Evolutionary conservation across 2,797 vertebrate genomes (phyloP).

Genomic region (Calcarius lapponicus): DNA sequence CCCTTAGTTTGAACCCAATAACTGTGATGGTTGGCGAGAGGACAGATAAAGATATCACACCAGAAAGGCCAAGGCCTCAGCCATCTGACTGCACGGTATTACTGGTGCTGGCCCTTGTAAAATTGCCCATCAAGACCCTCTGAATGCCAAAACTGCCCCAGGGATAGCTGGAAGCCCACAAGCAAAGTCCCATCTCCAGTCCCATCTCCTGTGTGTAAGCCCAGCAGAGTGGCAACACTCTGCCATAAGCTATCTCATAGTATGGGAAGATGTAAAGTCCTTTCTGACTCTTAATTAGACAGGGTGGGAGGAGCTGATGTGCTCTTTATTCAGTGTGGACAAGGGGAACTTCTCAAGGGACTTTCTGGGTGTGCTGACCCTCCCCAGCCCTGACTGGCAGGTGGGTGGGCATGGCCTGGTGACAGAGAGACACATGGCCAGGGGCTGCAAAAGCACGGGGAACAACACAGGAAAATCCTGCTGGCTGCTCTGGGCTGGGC

Average conservation of each 20-base stretch:
- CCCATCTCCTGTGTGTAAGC: not conserved
- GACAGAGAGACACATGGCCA: fast-evolving
- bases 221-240: not conserved
- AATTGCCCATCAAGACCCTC: not conserved
- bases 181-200: not conserved
- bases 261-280: not conserved
- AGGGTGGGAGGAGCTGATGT: not conserved
- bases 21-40: not conserved
- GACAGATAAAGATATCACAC: not conserved
- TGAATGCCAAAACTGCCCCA: not conserved
- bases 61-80: not conserved
- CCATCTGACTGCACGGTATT: not conserved
- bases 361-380: fast-evolving
- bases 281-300: not conserved
- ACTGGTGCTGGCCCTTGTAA: fast-evolving
- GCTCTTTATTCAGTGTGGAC: not conserved
- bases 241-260: not conserved
- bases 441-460: fast-evolving
- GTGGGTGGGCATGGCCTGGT: fast-evolving
- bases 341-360: not conserved
- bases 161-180: not conserved
- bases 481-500: not conserved
- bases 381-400: not conserved
- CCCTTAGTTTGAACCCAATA: constrained; percentile 9
- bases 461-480: fast-evolving